Evolutionary conservation across 2,888 invertebrate species (phyloP).

Genomic region (Chromoteleia sp.): DNA sequence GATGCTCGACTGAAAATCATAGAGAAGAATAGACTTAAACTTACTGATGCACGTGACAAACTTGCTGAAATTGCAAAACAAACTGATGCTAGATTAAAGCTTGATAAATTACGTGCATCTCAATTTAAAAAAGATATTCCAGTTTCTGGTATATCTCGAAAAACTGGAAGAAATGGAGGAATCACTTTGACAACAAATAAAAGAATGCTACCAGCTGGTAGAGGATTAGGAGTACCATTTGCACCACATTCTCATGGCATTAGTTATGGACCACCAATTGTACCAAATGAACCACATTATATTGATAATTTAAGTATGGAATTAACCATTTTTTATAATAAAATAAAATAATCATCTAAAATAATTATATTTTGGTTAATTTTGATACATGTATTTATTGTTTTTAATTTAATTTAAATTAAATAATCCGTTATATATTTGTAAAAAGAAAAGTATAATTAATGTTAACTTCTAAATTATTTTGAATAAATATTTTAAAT

Average conservation of each 20-base stretch:
- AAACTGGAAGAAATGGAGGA: conserved; percentile 86
- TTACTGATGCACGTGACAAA: conserved; percentile 93
- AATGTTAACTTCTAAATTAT: no score
- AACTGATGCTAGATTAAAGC: conserved; percentile 90
- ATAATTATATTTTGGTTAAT: no score
- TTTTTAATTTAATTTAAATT: no score
- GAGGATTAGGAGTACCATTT: conserved; percentile 69
- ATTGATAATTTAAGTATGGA: neutral
- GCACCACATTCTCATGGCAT: conserved; percentile 74
- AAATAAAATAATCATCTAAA: no score
- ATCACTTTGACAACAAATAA: conserved; percentile 85
- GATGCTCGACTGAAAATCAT: conserved; percentile 93
- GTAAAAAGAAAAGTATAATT: no score
- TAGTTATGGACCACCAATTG: conserved; percentile 74
- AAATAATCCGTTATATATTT: no score
- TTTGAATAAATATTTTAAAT: conserved; percentile 1
- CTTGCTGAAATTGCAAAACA: conserved; percentile 91
- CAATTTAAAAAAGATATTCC: conserved; percentile 82
- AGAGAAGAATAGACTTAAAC: conserved; percentile 90
- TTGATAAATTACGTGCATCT: conserved; percentile 87
- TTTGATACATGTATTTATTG: no score
- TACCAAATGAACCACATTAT: conserved; percentile 60
- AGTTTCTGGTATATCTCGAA: conserved; percentile 85
- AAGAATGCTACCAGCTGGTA: conserved; percentile 54
- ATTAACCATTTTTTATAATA: no score